Conservation (phyloP, 2,888 invertebrate genomes). For the Gastracanthus pulcherrimus region DNA sequence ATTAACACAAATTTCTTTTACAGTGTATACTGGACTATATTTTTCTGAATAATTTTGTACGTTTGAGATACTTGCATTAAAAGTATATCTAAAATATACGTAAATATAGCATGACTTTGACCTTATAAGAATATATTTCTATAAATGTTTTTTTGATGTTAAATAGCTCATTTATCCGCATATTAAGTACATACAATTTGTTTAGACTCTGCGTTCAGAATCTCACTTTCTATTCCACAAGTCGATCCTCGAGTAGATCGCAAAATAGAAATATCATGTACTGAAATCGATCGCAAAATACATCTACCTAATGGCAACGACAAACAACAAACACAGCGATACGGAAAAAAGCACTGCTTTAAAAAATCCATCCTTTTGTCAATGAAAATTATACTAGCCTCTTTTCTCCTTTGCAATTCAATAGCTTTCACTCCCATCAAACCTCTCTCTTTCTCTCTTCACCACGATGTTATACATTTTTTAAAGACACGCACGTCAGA, state of each 20-base stretch:
- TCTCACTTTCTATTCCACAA: constrained; percentile 17
- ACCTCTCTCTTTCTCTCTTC: constrained; percentile 16
- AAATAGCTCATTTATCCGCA: too few species aligned
- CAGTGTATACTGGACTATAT: too few species aligned
- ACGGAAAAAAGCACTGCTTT: not conserved
- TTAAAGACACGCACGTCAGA: not conserved
- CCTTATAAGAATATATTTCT: too few species aligned
- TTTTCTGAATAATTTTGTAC: too few species aligned
- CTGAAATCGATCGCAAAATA: constrained; percentile 20
- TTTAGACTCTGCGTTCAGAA: too few species aligned
- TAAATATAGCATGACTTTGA: too few species aligned
- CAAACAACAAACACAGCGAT: not conserved
- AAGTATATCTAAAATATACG: too few species aligned
- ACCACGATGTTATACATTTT: constrained; percentile 50
- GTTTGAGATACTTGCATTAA: too few species aligned
- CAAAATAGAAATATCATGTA: constrained; percentile 38
- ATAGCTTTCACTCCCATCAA: constrained; percentile 52
- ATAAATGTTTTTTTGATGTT: too few species aligned
- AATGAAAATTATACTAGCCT: constrained; percentile 43
- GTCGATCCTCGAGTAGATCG: not conserved
- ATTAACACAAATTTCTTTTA: too few species aligned
- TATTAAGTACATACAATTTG: too few species aligned
- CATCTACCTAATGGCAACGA: constrained; percentile 36
- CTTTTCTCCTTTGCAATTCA: constrained; percentile 48
- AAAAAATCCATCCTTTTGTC: constrained; percentile 41